A percentile compares a stretch with the other conserved stretches of the same genome.
Conservation (phyloP, 2,113 vertebrate genomes). For the Ameiurus melas region DNA sequence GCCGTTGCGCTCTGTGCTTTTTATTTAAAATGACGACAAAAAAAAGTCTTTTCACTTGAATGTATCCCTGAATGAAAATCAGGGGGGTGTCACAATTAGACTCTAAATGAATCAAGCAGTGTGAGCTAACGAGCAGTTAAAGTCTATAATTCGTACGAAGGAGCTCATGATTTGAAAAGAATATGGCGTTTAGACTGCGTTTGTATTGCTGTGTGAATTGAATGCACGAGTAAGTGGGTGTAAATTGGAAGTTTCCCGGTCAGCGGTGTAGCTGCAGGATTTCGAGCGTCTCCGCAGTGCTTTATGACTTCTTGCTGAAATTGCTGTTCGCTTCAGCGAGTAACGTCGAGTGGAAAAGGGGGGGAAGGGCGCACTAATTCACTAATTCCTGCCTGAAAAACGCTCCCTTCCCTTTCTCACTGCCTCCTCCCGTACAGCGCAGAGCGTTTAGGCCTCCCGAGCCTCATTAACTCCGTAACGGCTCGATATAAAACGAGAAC, state of each 20-base stretch:
- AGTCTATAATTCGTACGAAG: not conserved
- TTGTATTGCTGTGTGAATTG: not conserved
- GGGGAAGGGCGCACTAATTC: conserved; percentile 55
- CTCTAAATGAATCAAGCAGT: not conserved
- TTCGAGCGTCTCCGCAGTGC: conserved; percentile 7
- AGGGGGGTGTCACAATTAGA: not conserved
- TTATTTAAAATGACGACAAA: not conserved
- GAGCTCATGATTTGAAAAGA: not conserved
- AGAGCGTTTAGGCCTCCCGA: not conserved
- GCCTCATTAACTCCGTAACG: not conserved
- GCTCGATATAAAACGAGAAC: not conserved
- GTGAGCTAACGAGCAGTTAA: not conserved
- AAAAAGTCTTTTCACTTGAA: too few relatives aligned
- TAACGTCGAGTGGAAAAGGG: conserved; percentile 34
- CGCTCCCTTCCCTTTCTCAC: not conserved
- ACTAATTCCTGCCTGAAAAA: conserved; percentile 54
- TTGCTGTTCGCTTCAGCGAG: conserved; percentile 50
- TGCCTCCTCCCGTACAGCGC: not conserved
- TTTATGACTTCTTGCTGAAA: conserved; percentile 43
- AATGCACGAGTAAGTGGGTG: not conserved
- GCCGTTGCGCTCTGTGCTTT: too few relatives aligned
- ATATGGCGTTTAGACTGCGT: not conserved
- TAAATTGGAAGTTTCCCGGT: conserved; percentile 1
- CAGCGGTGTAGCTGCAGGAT: conserved; percentile 12
- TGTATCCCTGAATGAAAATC: not conserved